Evolutionary conservation across 2,113 vertebrate genomes (phyloP).

Genomic region (Pollachius pollachius): DNA sequence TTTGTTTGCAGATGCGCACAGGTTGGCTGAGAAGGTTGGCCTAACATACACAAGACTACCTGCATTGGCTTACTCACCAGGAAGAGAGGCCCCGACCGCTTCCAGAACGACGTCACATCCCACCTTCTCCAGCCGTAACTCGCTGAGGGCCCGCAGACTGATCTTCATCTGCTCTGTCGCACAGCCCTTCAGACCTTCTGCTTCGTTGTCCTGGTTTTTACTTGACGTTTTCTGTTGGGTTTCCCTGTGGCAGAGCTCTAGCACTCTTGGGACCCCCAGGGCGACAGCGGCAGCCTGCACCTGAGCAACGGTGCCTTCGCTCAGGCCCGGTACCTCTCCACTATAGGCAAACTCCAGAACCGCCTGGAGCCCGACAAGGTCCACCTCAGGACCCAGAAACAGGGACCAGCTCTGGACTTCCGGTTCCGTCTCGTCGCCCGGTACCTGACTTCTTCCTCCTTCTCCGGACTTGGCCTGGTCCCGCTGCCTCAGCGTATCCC

Average conservation of each 20-base stretch:
- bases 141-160: conserved; percentile 69
- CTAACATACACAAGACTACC: not conserved
- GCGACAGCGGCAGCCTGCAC: conserved; percentile 65
- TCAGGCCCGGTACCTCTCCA: conserved; percentile 62
- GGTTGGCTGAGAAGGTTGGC: too few relatives aligned
- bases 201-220: not conserved
- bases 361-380: conserved; percentile 64
- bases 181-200: conserved; percentile 12
- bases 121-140: conserved; percentile 65
- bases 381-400: conserved; percentile 49
- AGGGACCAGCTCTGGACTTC: conserved; percentile 28
- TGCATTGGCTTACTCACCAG: conserved; percentile 61
- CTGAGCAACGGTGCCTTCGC: conserved; percentile 22
- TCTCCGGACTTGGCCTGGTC: not conserved
- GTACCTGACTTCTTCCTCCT: not conserved
- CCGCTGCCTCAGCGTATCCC: conserved; percentile 8
- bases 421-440: not conserved
- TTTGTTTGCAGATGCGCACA: too few relatives aligned
- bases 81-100: conserved; percentile 62
- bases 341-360: conserved; percentile 84
- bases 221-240: conserved; percentile 9
- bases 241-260: too few relatives aligned
- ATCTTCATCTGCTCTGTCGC: conserved; percentile 70
- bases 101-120: conserved; percentile 83
- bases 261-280: conserved; percentile 54